Evolutionary conservation across 2,113 vertebrate genomes (phyloP), one percentile per base, ranked within the genome.

Genomic region (Chunga burmeisteri): DNA sequence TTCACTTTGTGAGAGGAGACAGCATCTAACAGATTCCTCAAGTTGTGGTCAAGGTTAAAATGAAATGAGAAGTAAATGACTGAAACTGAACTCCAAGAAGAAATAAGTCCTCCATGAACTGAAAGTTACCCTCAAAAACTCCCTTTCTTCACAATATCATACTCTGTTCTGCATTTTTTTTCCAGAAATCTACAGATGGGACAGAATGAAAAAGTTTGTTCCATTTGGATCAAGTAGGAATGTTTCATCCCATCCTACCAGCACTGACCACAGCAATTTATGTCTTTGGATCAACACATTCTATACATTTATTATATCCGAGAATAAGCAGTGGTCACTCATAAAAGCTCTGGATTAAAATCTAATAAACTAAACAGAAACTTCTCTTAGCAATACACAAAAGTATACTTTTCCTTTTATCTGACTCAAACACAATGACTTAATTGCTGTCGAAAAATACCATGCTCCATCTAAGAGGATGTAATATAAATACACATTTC

Each of bases 101-200:
- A 88, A 89, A 2, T n/a, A 75, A 50, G 14, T 23, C 29, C 34
- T 32, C 59, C 63, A 26, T 9, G 13, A 81, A 74, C 0, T 71
- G 5, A 16, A 91, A 81, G 15, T 26, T 49, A 55, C 23, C 16
- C 36, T 44, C 44, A 74, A 74, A 30, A 74, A 78, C 27, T 34
- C 38, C 20, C 14, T 61, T 77, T 63, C 52, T 72, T 80, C 20
- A 40, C 5, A 36, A 4, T 16, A 90, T 38, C 38, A 71, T 30
- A 50, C 4, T 36, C 34, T 46, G 18, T 29, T 65, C 52, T 65
- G 42, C 0, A 0, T 6, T 7, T 59, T 46, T 67, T 12, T 88
- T 75, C 53, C 52, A 59, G n/a, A 74, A 82, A 82, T 42, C 32
- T 80, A 58, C 9, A 46, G 22, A 68, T 23, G 8, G 25, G 38